These are phyloP conservation scores for Verasper variegatus DNA, from an alignment of 2,113 vertebrate genomes.

Conservation along the genomic window DNA sequence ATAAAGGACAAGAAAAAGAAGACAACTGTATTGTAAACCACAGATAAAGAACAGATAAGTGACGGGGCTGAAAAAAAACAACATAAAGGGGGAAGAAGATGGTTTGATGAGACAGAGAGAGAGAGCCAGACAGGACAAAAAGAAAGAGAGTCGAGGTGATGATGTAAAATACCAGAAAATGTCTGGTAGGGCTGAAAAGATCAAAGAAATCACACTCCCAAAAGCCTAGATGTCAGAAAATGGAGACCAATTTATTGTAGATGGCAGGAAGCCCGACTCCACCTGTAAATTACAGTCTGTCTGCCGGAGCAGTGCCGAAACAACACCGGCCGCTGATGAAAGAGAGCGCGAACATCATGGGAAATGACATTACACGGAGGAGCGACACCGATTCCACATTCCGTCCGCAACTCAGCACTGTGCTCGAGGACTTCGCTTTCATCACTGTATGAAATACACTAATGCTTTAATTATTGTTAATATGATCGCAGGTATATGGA, in stretches of 20 bases:
- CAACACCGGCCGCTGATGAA: constrained; percentile 64
- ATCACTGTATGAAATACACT: constrained; percentile 30
- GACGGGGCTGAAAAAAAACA: constrained; percentile 28
- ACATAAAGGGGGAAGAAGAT: constrained; percentile 22
- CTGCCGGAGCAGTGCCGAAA: constrained; percentile 58
- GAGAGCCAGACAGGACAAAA: constrained; percentile 37
- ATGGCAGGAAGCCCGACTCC: constrained; percentile 71
- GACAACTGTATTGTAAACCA: constrained; percentile 45
- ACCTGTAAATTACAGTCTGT: constrained; percentile 75
- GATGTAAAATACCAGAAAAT: constrained; percentile 63
- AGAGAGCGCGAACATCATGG: constrained; percentile 57
- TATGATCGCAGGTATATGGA: constrained; percentile 60
- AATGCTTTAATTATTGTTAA: constrained; percentile 68
- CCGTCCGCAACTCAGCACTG: constrained; percentile 37
- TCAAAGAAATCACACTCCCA: constrained; percentile 76
- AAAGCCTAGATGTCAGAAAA: constrained; percentile 78
- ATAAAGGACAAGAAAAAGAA: constrained; percentile 24
- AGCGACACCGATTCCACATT: constrained; percentile 24
- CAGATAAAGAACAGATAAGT: constrained; percentile 47
- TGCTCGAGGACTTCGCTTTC: constrained; percentile 29
- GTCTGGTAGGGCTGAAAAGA: constrained; percentile 65
- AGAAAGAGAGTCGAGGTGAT: constrained; percentile 17
- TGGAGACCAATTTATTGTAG: constrained; percentile 74
- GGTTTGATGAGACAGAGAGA: constrained; percentile 50
- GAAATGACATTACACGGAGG: constrained; percentile 46